Percentiles rank a stretch among this genome's conserved stretches.
Evolutionary conservation across 2,888 invertebrate genomes (phyloP).

Genomic region (Scaptomyza caliginosa): DNA sequence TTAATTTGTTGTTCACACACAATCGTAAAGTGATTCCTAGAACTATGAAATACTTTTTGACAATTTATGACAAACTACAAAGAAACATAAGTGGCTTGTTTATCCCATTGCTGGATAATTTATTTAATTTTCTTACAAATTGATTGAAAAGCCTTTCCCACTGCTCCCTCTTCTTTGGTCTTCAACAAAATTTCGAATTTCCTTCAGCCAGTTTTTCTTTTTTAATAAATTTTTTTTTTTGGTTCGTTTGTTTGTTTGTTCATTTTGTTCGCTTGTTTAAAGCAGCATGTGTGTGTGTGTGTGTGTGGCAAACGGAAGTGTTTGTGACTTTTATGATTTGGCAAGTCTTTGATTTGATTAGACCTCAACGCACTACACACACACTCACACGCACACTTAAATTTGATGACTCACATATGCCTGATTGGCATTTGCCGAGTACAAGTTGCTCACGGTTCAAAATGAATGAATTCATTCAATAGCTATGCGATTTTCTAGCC

Average conservation of each 20-base stretch:
- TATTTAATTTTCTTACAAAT: constrained; percentile 41
- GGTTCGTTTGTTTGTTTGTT: constrained; percentile 13
- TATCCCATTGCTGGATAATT: constrained; percentile 35
- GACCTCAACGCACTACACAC: constrained; percentile 26
- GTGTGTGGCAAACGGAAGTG: constrained; percentile 48
- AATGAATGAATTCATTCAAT: constrained; percentile 67
- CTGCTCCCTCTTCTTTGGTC: not conserved
- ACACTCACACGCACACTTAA: not conserved
- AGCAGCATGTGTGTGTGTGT: not conserved
- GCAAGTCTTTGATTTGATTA: constrained; percentile 67
- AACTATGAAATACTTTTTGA: not conserved
- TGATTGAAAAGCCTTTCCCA: constrained; percentile 18
- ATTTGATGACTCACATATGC: not conserved
- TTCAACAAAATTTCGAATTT: constrained; percentile 21
- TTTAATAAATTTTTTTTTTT: not conserved
- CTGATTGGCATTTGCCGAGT: constrained; percentile 43
- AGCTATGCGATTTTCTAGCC: constrained; percentile 47
- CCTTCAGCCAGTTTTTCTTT: constrained; percentile 17
- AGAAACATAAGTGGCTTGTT: constrained; percentile 2
- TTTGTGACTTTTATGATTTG: constrained; percentile 57
- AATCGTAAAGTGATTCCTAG: not conserved
- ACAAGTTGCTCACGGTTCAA: constrained; percentile 45
- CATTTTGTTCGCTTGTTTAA: constrained; percentile 35
- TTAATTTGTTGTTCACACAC: not conserved
- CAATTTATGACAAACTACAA: not conserved